phyloP scores from a whole-genome alignment of 2,888 invertebrate genomes.

The Bellardia bayeri region DNA sequence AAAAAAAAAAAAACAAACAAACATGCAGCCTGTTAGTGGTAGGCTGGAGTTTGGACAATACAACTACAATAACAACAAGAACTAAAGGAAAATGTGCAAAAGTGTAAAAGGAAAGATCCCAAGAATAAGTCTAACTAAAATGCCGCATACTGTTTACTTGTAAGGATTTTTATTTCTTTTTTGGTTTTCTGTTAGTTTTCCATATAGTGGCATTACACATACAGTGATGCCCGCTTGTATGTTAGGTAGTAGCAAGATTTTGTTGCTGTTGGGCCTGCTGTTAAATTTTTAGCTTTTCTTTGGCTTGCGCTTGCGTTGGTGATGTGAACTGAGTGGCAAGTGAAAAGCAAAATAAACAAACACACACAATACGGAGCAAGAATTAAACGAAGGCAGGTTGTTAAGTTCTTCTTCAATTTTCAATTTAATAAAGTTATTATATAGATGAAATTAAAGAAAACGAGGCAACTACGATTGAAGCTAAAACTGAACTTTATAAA shows the following conservation, averaged over 20 bases:
- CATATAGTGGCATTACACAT: slow-evolving; percentile 31
- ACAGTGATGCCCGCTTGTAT: background rate
- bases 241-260: slow-evolving; percentile 10
- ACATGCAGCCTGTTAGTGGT: slow-evolving; percentile 49
- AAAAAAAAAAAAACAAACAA: slow-evolving; percentile 18
- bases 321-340: slow-evolving; percentile 37
- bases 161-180: slow-evolving; percentile 33
- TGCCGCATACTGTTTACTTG: slow-evolving; percentile 70
- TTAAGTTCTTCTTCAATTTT: no score
- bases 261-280: slow-evolving; percentile 57
- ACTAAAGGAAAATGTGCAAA: slow-evolving; percentile 44
- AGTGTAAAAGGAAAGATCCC: slow-evolving; percentile 40
- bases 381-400: background rate
- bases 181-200: slow-evolving; percentile 34
- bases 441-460: no score
- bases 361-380: background rate
- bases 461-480: no score
- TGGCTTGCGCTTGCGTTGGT: slow-evolving; percentile 59
- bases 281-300: slow-evolving; percentile 36
- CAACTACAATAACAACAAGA: slow-evolving; percentile 30
- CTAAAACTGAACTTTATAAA: no score
- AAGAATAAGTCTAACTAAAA: slow-evolving; percentile 61
- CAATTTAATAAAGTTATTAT: no score
- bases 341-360: slow-evolving; percentile 34
- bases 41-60: slow-evolving; percentile 70